Percentiles rank a stretch among this genome's conserved stretches.
Evolutionary conservation across 1,140 invertebrate genomes (phyloP).

Genomic region (Dryas iulia): DNA sequence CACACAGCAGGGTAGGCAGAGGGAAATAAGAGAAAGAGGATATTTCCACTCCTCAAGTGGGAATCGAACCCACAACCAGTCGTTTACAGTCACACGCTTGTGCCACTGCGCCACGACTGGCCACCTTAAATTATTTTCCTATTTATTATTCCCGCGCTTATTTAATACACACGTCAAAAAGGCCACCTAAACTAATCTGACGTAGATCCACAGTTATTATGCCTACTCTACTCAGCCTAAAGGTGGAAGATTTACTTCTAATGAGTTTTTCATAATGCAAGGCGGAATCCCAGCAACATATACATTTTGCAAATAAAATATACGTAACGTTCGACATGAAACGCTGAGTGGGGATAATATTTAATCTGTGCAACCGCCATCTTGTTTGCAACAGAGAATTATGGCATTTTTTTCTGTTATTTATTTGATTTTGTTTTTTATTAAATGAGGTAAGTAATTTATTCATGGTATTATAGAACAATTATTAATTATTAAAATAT

Average conservation of each 20-base stretch:
- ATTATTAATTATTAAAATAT: too few species aligned
- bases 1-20: too few species aligned
- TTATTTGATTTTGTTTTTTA: too few species aligned
- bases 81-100: too few species aligned
- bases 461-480: too few species aligned
- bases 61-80: too few species aligned
- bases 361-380: slow-evolving; percentile 12
- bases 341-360: not conserved
- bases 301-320: slow-evolving; percentile 1
- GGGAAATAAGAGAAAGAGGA: too few species aligned
- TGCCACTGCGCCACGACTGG: too few species aligned
- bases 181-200: not conserved
- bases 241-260: not conserved
- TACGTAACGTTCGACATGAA: slow-evolving; percentile 6
- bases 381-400: not conserved
- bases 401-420: too few species aligned
- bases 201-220: not conserved
- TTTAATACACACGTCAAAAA: not conserved
- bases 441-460: too few species aligned
- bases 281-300: not conserved
- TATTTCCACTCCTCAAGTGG: too few species aligned
- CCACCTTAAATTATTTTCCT: not conserved
- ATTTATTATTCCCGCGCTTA: not conserved
- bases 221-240: not conserved
- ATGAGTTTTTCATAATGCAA: not conserved